Conservation (phyloP, 2,113 vertebrate genomes). For the Varanus komodoensis region DNA sequence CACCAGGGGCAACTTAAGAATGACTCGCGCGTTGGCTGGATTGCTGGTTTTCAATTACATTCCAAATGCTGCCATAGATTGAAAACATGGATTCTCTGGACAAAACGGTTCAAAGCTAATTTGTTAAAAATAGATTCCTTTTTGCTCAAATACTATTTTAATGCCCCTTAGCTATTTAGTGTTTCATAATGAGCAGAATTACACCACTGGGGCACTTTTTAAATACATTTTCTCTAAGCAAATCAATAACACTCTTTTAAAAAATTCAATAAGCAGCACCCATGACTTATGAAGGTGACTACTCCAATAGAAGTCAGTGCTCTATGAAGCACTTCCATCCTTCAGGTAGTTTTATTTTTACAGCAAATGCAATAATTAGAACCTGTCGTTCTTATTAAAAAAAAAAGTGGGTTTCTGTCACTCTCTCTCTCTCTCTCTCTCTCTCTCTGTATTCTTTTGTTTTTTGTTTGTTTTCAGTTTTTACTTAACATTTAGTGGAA, state of each 20-base stretch:
- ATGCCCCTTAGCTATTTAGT: slow-evolving; percentile 70
- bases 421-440: no score
- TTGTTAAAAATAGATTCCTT: slow-evolving; percentile 74
- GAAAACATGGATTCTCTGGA: slow-evolving; percentile 58
- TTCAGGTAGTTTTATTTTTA: slow-evolving; percentile 70
- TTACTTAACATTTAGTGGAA: neutral
- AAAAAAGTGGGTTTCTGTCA: neutral
- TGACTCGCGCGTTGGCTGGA: slow-evolving; percentile 42
- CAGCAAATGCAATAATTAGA: slow-evolving; percentile 61
- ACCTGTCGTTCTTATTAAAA: slow-evolving; percentile 39
- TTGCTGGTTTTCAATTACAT: slow-evolving; percentile 65
- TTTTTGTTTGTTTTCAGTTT: neutral
- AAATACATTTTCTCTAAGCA: slow-evolving; percentile 69
- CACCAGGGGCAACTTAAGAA: slow-evolving; percentile 34
- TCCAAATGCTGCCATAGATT: slow-evolving; percentile 50
- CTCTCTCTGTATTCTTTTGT: neutral
- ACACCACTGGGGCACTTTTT: slow-evolving; percentile 53
- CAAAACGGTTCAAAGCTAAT: slow-evolving; percentile 68
- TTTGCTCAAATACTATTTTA: slow-evolving; percentile 62
- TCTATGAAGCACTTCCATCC: slow-evolving; percentile 50
- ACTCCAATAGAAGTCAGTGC: slow-evolving; percentile 53
- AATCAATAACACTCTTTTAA: slow-evolving; percentile 74
- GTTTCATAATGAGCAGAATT: slow-evolving; percentile 71
- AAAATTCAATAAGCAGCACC: slow-evolving; percentile 68
- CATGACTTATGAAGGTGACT: slow-evolving; percentile 70